Evolutionary conservation across 2,888 invertebrate species (phyloP).

Genomic region (Julus scanicus): DNA sequence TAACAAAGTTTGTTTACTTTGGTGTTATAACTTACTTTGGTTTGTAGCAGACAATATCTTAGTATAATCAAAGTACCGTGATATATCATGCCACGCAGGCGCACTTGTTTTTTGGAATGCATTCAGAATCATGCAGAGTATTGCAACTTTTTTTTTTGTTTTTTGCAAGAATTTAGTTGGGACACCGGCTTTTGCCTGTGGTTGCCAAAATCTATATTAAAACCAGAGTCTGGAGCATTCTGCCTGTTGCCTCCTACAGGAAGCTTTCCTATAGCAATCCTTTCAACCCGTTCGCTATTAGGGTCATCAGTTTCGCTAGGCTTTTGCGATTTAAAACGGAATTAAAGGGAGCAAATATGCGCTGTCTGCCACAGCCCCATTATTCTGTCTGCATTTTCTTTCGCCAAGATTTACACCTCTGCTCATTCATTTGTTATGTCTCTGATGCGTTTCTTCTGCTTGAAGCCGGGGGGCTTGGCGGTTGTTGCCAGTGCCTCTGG

Average conservation of each 20-base stretch:
- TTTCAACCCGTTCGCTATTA: neutral
- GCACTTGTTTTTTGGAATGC: neutral
- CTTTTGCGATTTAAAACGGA: neutral
- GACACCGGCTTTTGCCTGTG: neutral
- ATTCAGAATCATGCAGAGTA: neutral
- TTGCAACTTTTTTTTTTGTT: neutral
- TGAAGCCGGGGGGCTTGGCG: neutral
- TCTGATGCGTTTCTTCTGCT: neutral
- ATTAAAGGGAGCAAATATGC: conserved; percentile 4
- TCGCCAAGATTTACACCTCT: conserved; percentile 32
- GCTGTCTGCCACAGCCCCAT: conserved; percentile 26
- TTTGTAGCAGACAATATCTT: neutral
- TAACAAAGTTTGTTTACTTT: too few species aligned
- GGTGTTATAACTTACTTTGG: too few species aligned
- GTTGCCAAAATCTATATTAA: neutral
- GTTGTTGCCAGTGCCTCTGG: neutral
- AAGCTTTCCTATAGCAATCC: neutral
- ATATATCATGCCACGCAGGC: neutral
- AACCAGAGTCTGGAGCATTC: neutral
- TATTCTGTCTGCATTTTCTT: conserved; percentile 34
- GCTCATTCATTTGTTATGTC: neutral
- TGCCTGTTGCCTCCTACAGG: neutral
- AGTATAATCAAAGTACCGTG: neutral
- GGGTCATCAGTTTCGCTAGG: conserved; percentile 35
- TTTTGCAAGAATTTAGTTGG: neutral